These are phyloP conservation scores for Neocloeon triangulifer DNA, from an alignment of 1,140 invertebrate genomes.

Conservation along the genomic window DNA sequence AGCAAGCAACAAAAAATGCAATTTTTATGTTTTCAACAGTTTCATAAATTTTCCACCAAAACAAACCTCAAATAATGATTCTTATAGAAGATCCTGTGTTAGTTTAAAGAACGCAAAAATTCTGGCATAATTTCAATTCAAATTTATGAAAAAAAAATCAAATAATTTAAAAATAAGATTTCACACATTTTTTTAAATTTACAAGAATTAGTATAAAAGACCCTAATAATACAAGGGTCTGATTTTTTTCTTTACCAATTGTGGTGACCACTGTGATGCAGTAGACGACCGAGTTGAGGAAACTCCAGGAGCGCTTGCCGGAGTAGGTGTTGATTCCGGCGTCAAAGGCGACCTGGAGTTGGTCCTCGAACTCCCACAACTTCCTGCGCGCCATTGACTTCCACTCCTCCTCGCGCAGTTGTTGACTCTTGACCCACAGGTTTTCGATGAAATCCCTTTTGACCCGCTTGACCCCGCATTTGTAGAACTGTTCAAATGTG, in stretches of 20 bases:
- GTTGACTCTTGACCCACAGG: slow-evolving; percentile 55
- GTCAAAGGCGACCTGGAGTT: slow-evolving; percentile 60
- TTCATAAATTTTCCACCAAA: too few relatives aligned
- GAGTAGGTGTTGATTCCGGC: slow-evolving; percentile 57
- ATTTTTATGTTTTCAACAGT: too few relatives aligned
- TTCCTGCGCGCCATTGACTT: slow-evolving; percentile 56
- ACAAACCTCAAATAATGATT: too few relatives aligned
- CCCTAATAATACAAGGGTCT: neutral
- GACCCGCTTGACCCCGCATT: slow-evolving; percentile 65
- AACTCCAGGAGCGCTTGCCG: slow-evolving; percentile 71
- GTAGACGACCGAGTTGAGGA: slow-evolving; percentile 79
- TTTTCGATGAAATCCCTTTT: slow-evolving; percentile 64
- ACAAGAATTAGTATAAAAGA: neutral
- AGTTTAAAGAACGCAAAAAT: too few relatives aligned
- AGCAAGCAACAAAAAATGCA: too few relatives aligned
- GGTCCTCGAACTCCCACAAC: slow-evolving; percentile 65
- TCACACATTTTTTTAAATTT: slow-evolving; percentile 11
- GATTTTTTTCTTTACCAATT: slow-evolving; percentile 58
- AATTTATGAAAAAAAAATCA: too few relatives aligned
- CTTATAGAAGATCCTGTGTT: too few relatives aligned
- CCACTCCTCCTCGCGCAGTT: slow-evolving; percentile 67
- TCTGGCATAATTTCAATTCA: too few relatives aligned
- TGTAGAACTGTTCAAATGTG: slow-evolving; percentile 60
- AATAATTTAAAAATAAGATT: too few relatives aligned
- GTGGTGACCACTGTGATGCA: slow-evolving; percentile 80